Base-by-base conservation (phyloP, 2,888 invertebrate genomes). In the Hirtodrosophila confusa region DNA sequence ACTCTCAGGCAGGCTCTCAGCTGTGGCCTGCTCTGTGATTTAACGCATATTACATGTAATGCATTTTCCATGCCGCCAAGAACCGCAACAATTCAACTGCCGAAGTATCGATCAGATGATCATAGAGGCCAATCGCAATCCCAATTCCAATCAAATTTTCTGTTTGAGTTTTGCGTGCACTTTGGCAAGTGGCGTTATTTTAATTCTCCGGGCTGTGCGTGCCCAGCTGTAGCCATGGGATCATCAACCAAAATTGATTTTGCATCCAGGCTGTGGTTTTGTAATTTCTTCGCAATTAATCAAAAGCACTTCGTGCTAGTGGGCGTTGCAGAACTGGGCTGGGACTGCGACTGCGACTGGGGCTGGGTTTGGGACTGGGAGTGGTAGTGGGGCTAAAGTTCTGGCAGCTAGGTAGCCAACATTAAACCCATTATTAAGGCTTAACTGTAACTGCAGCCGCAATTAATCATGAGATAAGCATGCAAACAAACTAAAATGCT, bases 401-500 rank as follows among this genome's bases (percentile, higher is more conserved):
- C 48, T 49, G 50, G 44, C 45, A 48, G 60, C 55, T 45, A 58
- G 55, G 63, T 48, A 68, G 37, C 31, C 60, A 50, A 12, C 66
- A 73, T 76, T 80, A 78, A 76, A 69, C 69, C 78, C 76, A 84
- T 86, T 80, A 84, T 84, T 84, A 86, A 71, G 51, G 63, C 49
- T 80, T 83, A 83, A 84, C 83, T 80, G 78, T 84, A 76, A 80
- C 70, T 77, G 82, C 78, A 57, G 67, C 61, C 54, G 83, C 82
- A 78, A 84, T 84, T 84, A 84, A 86, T 84, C 75, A 84, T 76
- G 78, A 67, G 86, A 86, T 86, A 83, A 86, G 84, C 82, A 80
- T 74, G 79, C 64, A 65, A n/a, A 57, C 55, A 27, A 48, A 75
- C 68, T 69, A 44, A 75, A 75, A 84, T 86, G 87, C 82, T 84